Conservation (phyloP, 2,797 vertebrate genomes). For the Fratercula arctica region DNA sequence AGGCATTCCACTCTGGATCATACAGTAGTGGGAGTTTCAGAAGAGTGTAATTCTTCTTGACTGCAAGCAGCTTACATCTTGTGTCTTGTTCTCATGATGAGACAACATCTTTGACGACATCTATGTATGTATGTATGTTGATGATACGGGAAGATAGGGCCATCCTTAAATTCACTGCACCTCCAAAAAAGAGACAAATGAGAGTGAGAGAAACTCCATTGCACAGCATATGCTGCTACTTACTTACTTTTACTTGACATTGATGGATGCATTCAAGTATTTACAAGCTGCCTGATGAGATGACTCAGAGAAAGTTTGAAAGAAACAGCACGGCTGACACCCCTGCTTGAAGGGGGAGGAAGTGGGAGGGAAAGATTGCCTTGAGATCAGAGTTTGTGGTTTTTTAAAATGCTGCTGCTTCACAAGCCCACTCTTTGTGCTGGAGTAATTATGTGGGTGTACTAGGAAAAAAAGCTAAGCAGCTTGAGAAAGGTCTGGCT, state of each 20-base stretch:
- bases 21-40: background rate
- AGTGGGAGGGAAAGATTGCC: conserved; percentile 73
- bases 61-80: background rate
- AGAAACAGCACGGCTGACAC: conserved; percentile 68
- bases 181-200: background rate
- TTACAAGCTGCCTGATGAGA: conserved; percentile 71
- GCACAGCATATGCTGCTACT: conserved; percentile 11
- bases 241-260: conserved; percentile 52
- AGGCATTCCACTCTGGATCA: background rate
- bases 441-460: conserved; percentile 77
- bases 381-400: conserved; percentile 74
- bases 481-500: conserved; percentile 63
- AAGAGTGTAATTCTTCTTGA: background rate
- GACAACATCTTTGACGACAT: background rate
- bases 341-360: conserved; percentile 70
- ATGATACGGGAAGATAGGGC: background rate
- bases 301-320: conserved; percentile 71
- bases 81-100: background rate
- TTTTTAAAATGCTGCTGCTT: conserved; percentile 76
- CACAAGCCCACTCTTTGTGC: conserved; percentile 74
- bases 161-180: background rate
- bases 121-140: background rate
- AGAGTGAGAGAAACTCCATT: conserved; percentile 9
- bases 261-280: conserved; percentile 67
- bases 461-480: conserved; percentile 56